Evolutionary conservation across 2,113 vertebrate species (phyloP).

Genomic region (Daubentonia madagascariensis): DNA sequence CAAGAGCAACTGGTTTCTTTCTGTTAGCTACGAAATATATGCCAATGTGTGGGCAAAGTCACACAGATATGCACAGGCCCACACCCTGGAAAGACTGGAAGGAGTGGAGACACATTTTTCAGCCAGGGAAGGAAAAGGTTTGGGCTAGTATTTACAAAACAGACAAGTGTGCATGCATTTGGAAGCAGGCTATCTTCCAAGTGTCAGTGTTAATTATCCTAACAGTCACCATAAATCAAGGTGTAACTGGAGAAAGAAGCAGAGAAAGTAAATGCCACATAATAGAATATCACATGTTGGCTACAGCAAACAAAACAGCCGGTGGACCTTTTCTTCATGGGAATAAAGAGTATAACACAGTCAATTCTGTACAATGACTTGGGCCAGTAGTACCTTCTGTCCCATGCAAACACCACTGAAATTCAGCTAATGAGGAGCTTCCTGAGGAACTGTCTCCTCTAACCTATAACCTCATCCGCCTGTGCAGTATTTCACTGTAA

Average conservation of each 20-base stretch:
- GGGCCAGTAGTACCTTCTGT: background rate
- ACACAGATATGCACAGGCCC: background rate
- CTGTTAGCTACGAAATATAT: constrained; percentile 24
- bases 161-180: background rate
- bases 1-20: constrained; percentile 41
- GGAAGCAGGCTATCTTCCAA: constrained; percentile 28
- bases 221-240: constrained; percentile 7
- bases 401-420: background rate
- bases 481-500: background rate
- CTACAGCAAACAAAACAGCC: background rate
- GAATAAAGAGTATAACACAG: background rate
- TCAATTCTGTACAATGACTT: background rate
- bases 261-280: background rate
- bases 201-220: constrained; percentile 1
- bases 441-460: background rate
- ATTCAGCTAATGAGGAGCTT: background rate
- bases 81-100: constrained; percentile 56
- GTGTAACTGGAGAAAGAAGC: background rate
- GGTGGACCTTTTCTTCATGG: background rate
- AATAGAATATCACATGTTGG: background rate
- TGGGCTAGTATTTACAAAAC: constrained; percentile 18
- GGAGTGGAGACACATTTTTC: constrained; percentile 39
- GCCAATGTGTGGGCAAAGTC: constrained; percentile 54
- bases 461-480: background rate
- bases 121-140: constrained; percentile 15